These are phyloP conservation scores for Istiophorus platypterus DNA, from an alignment of 2,113 vertebrate species.

Conservation along the genomic window DNA sequence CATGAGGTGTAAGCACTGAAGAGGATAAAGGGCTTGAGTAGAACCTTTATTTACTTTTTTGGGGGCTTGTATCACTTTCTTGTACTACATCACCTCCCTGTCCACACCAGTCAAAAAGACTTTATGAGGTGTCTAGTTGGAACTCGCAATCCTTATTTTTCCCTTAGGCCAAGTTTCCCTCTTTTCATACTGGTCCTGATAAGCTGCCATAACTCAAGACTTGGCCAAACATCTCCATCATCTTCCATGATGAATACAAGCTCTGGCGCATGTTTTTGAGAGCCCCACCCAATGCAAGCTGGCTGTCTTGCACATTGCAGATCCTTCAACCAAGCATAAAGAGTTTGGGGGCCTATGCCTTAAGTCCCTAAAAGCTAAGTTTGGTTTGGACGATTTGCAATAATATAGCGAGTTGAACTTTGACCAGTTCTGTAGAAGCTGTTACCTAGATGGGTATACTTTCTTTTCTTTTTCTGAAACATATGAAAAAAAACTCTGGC, in stretches of 20 bases:
- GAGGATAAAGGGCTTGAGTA: conserved; percentile 9
- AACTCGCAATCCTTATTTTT: conserved; percentile 38
- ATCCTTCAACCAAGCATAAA: conserved; percentile 18
- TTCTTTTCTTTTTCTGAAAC: not conserved
- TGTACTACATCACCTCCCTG: conserved; percentile 61
- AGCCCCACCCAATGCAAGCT: conserved; percentile 35
- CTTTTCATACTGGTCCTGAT: conserved; percentile 51
- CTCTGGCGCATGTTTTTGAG: conserved; percentile 28
- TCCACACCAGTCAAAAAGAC: conserved; percentile 58
- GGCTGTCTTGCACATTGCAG: not conserved
- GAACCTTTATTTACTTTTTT: conserved; percentile 20
- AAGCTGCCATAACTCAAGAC: conserved; percentile 59
- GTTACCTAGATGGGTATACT: not conserved
- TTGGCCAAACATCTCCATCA: conserved; percentile 58
- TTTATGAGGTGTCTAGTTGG: conserved; percentile 65
- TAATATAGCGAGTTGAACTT: conserved; percentile 1
- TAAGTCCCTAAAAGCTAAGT: no score
- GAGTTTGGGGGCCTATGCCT: not conserved
- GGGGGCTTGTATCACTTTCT: conserved; percentile 12
- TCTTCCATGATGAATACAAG: conserved; percentile 35
- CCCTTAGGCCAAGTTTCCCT: conserved; percentile 25
- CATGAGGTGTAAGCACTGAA: conserved; percentile 2
- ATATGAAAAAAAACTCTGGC: not conserved
- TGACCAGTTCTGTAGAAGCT: not conserved
- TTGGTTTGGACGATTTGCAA: no score